Conservation (phyloP, 1,140 invertebrate genomes). For the Hylaeus anthracinus region DNA sequence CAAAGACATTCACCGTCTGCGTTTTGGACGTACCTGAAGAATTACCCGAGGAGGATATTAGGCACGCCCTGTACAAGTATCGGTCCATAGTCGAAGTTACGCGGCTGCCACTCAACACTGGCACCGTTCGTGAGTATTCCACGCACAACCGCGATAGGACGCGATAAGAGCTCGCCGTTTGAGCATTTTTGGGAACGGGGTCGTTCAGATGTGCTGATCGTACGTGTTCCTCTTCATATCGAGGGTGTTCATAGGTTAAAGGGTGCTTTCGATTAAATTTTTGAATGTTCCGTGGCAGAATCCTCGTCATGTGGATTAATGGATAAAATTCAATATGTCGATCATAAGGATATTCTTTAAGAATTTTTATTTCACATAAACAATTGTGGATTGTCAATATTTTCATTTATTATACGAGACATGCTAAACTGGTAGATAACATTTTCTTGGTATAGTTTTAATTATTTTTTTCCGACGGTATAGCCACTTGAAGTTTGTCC, state of each 20-base stretch:
- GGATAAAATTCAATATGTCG: too few relatives aligned
- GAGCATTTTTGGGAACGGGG: not conserved
- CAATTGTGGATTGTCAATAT: too few relatives aligned
- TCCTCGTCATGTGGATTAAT: too few relatives aligned
- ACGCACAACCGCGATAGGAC: not conserved
- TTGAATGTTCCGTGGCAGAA: too few relatives aligned
- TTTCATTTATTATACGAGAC: too few relatives aligned
- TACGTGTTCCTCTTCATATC: not conserved
- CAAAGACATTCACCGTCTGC: constrained; percentile 90
- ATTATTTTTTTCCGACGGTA: too few relatives aligned
- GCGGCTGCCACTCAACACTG: constrained; percentile 81
- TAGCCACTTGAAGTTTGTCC: too few relatives aligned
- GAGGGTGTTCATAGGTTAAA: not conserved
- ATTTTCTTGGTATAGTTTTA: too few relatives aligned
- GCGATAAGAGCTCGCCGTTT: not conserved
- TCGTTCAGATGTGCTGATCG: not conserved
- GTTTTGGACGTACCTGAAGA: constrained; percentile 91
- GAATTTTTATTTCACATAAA: too few relatives aligned
- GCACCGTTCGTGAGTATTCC: constrained; percentile 74
- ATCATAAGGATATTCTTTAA: too few relatives aligned
- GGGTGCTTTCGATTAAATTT: too few relatives aligned
- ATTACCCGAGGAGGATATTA: constrained; percentile 90
- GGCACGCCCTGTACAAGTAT: constrained; percentile 90
- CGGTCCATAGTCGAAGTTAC: constrained; percentile 89
- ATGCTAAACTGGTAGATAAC: too few relatives aligned